phyloP scores from a whole-genome alignment of 2,797 vertebrate species.

The Amazona finschi region DNA sequence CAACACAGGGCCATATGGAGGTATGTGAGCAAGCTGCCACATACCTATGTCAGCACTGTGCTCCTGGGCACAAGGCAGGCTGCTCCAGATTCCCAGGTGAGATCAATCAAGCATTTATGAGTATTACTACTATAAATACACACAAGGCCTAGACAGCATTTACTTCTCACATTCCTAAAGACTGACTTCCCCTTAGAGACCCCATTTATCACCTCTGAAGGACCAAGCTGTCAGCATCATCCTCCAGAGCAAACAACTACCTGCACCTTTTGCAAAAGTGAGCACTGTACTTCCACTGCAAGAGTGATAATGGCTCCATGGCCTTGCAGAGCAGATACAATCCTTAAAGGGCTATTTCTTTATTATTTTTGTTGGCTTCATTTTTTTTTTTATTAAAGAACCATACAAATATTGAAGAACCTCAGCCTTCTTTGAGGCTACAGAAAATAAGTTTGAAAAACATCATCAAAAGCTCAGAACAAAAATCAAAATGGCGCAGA shows the following conservation, averaged over 20 bases:
- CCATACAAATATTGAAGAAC: neutral
- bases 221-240: neutral
- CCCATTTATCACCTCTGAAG: neutral
- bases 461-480: neutral
- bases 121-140: neutral
- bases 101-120: neutral
- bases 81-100: neutral
- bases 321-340: neutral
- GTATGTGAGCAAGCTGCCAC: accelerated
- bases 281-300: neutral
- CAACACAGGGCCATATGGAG: accelerated
- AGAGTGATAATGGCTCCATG: neutral
- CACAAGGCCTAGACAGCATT: neutral
- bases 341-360: neutral
- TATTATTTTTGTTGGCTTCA: neutral
- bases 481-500: neutral
- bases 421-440: neutral
- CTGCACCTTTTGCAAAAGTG: neutral
- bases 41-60: neutral
- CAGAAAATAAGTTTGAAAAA: neutral
- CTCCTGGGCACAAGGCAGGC: neutral
- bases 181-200: neutral
- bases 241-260: neutral
- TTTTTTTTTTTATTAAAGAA: neutral
- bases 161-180: neutral